Percentiles rank a stretch among this genome's conserved stretches.
These are phyloP conservation scores for Gastrophysa polygoni DNA, from an alignment of 2,888 invertebrate species.

Conservation along the genomic window DNA sequence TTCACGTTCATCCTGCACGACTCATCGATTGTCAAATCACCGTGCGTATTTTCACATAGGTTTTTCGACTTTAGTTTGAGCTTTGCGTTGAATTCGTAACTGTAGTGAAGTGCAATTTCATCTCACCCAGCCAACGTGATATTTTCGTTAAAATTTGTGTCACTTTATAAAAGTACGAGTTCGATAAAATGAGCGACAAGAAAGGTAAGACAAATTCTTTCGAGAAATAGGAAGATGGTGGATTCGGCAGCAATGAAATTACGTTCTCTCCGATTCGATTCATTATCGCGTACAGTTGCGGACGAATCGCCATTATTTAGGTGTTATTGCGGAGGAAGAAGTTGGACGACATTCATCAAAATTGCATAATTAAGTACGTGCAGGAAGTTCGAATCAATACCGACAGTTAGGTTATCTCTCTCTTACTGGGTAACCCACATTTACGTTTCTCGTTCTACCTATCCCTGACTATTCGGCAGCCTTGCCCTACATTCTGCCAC, in stretches of 20 bases:
- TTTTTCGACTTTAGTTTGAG: conserved; percentile 35
- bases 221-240: conserved; percentile 34
- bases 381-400: conserved; percentile 59
- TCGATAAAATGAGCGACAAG: conserved; percentile 48
- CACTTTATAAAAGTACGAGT: conserved; percentile 25
- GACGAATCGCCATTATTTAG: neutral
- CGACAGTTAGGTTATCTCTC: conserved; percentile 54
- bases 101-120: conserved; percentile 34
- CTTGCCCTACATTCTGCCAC: conserved; percentile 59
- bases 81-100: conserved; percentile 22
- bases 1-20: conserved; percentile 16
- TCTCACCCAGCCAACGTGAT: conserved; percentile 28
- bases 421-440: conserved; percentile 51
- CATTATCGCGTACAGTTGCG: conserved; percentile 16
- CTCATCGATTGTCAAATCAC: conserved; percentile 22
- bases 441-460: conserved; percentile 47
- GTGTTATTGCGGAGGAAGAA: conserved; percentile 31
- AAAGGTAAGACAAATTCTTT: conserved; percentile 46
- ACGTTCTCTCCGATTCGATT: conserved; percentile 16
- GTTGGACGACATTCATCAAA: conserved; percentile 38
- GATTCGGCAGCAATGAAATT: conserved; percentile 30
- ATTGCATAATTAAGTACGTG: conserved; percentile 54
- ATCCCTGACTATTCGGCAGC: conserved; percentile 48
- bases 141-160: conserved; percentile 28
- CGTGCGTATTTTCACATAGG: conserved; percentile 31